A percentile compares a stretch with the other conserved stretches of the same genome.
Conservation (phyloP, 2,113 vertebrate genomes). For the Chlamydotis undulata region DNA sequence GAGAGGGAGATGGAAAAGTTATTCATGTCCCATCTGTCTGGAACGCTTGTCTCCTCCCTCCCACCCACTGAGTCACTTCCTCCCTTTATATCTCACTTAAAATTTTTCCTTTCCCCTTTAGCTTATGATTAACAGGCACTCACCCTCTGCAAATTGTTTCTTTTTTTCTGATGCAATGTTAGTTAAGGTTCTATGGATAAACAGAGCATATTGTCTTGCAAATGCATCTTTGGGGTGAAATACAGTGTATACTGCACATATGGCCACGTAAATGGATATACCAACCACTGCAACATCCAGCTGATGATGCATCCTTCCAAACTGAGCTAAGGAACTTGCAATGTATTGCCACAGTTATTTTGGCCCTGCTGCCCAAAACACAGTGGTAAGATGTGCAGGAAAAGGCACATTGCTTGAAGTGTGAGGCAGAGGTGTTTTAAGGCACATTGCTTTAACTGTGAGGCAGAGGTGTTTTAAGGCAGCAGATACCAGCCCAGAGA, state of each 20-base stretch:
- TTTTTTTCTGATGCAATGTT: slow-evolving; percentile 3
- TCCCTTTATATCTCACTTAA: slow-evolving; percentile 67
- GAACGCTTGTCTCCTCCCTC: slow-evolving; percentile 60
- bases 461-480: neutral
- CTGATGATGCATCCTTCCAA: neutral
- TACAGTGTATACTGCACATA: neutral
- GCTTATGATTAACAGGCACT: slow-evolving; percentile 69
- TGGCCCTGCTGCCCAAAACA: neutral
- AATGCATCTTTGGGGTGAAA: neutral
- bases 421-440: neutral
- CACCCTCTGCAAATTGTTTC: slow-evolving; percentile 28
- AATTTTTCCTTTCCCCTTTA: slow-evolving; percentile 66
- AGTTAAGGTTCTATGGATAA: neutral
- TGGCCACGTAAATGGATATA: neutral
- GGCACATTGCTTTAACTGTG: neutral
- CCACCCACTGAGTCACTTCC: slow-evolving; percentile 69
- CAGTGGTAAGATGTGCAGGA: neutral
- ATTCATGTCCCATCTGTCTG: slow-evolving; percentile 72
- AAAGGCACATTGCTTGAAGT: neutral
- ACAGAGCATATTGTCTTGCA: neutral
- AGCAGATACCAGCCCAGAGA: neutral
- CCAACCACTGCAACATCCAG: neutral
- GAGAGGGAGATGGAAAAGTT: slow-evolving; percentile 67
- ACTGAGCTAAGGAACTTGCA: neutral
- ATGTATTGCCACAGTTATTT: neutral